A percentile compares a stretch with the other conserved stretches of the same genome.
Evolutionary conservation across 2,797 vertebrate genomes (phyloP).

Genomic region (Eutrigla gurnardus): DNA sequence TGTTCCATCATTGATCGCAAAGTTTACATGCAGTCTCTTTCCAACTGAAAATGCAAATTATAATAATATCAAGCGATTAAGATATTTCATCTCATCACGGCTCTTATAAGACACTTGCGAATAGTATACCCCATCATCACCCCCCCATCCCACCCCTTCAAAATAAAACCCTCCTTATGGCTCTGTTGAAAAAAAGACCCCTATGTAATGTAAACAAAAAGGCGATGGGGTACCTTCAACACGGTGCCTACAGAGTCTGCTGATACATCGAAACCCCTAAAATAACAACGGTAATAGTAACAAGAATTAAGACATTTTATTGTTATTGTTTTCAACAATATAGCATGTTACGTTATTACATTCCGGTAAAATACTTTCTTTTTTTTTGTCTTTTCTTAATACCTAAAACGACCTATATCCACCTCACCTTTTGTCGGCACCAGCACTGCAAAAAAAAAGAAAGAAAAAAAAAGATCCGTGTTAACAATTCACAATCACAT

Average conservation of each 20-base stretch:
- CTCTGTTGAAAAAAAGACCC: conserved; percentile 72
- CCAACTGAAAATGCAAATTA: conserved; percentile 80
- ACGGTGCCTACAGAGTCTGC: conserved; percentile 65
- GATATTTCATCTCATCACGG: conserved; percentile 71
- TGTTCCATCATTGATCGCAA: conserved; percentile 83
- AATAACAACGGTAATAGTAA: conserved; percentile 80
- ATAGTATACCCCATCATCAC: conserved; percentile 61
- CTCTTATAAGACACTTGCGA: conserved; percentile 81
- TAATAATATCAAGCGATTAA: conserved; percentile 77
- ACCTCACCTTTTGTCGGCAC: conserved; percentile 62
- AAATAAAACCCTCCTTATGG: conserved; percentile 69
- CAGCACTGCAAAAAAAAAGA: conserved; percentile 46
- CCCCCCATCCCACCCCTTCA: conserved; percentile 22
- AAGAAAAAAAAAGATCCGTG: not conserved
- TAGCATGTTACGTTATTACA: conserved; percentile 79
- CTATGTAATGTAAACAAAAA: conserved; percentile 77
- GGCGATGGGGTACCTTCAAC: conserved; percentile 64
- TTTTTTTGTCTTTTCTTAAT: conserved; percentile 24
- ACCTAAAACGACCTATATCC: conserved; percentile 42
- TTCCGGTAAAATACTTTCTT: conserved; percentile 78
- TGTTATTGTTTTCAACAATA: conserved; percentile 84
- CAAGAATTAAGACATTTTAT: conserved; percentile 86
- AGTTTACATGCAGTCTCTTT: conserved; percentile 87
- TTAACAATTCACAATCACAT: conserved; percentile 42
- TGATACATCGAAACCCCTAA: conserved; percentile 70